Conservation (phyloP, 2,113 vertebrate species). For the Phrynocephalus versicolor region DNA sequence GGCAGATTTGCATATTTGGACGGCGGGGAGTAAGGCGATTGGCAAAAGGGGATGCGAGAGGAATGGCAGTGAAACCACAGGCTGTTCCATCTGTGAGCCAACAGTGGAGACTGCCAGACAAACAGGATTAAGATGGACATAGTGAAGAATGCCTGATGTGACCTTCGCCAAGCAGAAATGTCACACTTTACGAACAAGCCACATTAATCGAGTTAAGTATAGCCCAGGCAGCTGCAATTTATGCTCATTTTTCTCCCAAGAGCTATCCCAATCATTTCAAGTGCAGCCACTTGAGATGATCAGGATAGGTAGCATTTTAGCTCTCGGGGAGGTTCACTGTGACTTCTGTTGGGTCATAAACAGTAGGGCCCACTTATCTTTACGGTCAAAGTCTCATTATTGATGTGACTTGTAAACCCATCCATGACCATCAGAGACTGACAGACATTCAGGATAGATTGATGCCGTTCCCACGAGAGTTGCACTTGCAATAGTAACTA, state of each 20-base stretch:
- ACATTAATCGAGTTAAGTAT: neutral
- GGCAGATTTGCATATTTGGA: neutral
- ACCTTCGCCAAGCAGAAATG: neutral
- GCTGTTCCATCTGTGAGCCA: neutral
- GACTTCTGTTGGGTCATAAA: no score
- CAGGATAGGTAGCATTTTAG: no score
- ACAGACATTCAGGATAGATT: no score
- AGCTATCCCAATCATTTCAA: no score
- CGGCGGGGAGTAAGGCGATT: neutral
- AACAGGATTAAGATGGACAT: neutral
- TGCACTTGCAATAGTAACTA: no score
- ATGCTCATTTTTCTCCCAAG: neutral
- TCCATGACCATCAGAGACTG: no score
- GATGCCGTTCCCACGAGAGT: no score
- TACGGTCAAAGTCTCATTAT: no score
- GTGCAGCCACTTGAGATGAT: neutral
- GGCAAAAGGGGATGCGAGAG: neutral
- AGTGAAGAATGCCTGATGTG: neutral
- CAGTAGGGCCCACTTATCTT: no score
- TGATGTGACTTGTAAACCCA: no score
- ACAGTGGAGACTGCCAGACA: constrained; percentile 1
- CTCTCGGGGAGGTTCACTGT: no score
- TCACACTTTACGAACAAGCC: neutral
- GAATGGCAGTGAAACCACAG: neutral
- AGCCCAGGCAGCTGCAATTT: neutral